Percentiles rank a stretch among this genome's conserved stretches.
phyloP scores from a whole-genome alignment of 2,113 vertebrate genomes.

The Canis aureus region DNA sequence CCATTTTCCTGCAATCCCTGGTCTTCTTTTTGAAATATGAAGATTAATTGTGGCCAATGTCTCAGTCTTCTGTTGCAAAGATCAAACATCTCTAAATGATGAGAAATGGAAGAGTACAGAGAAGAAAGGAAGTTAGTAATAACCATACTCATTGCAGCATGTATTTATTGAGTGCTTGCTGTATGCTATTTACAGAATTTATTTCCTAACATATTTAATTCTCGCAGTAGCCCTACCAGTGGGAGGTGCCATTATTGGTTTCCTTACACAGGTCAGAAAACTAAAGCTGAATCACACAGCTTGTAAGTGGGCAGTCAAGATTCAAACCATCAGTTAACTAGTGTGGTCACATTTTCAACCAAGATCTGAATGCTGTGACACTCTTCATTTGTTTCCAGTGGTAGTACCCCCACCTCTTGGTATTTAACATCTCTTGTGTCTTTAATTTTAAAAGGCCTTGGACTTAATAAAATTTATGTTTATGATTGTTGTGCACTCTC shows the following conservation, averaged over 20 bases:
- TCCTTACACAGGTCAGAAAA: neutral
- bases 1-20: neutral
- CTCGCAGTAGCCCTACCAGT: neutral
- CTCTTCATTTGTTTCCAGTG: neutral
- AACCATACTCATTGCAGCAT: neutral
- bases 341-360: neutral
- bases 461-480: neutral
- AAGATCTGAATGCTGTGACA: neutral
- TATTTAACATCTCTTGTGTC: neutral
- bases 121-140: neutral
- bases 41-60: neutral
- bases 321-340: neutral
- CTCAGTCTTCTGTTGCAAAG: neutral
- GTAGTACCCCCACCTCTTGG: neutral
- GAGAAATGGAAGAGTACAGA: neutral
- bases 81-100: neutral
- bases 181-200: neutral
- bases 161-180: neutral
- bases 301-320: neutral
- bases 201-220: neutral
- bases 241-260: neutral
- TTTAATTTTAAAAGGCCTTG: neutral
- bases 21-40: conserved; percentile 17
- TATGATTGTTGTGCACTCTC: neutral
- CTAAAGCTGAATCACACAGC: neutral